Percentiles rank a stretch among this genome's conserved stretches.
These are phyloP conservation scores for Chesias legatella DNA, from an alignment of 2,888 invertebrate species.

Conservation along the genomic window DNA sequence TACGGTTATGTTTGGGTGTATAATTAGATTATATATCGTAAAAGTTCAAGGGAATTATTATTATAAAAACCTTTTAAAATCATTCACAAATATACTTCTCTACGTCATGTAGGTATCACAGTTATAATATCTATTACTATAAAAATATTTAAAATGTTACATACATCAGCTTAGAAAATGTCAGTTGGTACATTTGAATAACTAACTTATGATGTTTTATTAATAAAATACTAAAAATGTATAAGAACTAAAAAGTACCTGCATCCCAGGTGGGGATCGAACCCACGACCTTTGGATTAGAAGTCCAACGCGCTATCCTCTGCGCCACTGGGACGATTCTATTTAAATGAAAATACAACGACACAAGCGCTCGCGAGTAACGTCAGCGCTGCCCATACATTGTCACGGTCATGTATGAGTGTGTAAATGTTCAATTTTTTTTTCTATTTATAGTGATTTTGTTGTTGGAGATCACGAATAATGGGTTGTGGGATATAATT, in stretches of 20 bases:
- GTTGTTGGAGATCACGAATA: too few species aligned
- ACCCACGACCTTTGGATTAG: conserved; percentile 21
- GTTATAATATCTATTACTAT: too few species aligned
- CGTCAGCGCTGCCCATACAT: conserved; percentile 4
- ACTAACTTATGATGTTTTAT: not conserved
- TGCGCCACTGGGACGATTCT: conserved; percentile 20
- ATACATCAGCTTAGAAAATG: too few species aligned
- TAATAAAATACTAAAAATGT: not conserved
- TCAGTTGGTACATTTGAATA: too few species aligned
- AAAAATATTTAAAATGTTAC: too few species aligned
- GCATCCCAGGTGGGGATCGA: conserved; percentile 24
- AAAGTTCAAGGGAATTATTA: too few species aligned
- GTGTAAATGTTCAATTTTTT: not conserved
- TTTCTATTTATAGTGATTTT: conserved; percentile 8
- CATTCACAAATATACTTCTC: too few species aligned
- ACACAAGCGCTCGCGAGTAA: conserved; percentile 2
- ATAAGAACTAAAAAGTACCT: not conserved
- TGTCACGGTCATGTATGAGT: conserved; percentile 4
- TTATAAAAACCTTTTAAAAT: too few species aligned
- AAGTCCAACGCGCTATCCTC: conserved; percentile 24
- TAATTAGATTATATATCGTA: too few species aligned
- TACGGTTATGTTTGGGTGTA: too few species aligned
- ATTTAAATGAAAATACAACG: not conserved
- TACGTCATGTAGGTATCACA: too few species aligned
- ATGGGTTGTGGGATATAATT: too few species aligned